Evolutionary conservation across 2,888 invertebrate genomes (phyloP), one percentile per base, ranked within the genome.

Genomic region (Oscheius myriophilus): DNA sequence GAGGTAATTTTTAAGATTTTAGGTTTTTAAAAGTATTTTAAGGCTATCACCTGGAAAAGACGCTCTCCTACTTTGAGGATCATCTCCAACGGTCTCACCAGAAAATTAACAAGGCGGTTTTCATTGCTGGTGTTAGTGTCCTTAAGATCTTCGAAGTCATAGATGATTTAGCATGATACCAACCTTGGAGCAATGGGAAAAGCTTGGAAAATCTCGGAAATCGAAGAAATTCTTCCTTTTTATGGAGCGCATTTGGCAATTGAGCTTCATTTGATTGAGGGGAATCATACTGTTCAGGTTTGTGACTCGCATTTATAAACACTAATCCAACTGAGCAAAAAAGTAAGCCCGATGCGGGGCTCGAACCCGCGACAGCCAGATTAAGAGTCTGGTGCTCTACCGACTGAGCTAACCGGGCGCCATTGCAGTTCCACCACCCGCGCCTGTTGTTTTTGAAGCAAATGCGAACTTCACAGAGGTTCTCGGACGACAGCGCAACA

Each of bases 361-460:
- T 82, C 82, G 81, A 82, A 82, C 81, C 82, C 81, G 81, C 81
- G 82, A 82, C 81, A 81, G 75, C 82, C 82, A 82, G 82, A 21
- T 49, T 49, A 82, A 82, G 82, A 82, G 82, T 82, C 81, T 82
- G 82, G 82, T 82, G 82, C 82, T 82, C 82, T 82, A 82, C 82
- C 81, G 81, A 82, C 82, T 82, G 82, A 82, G 82, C 81, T 82
- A 82, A 82, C 82, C 81, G 80, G 79, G 76, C 80, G 49, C 12
- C 45, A 12, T 43, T 43, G 12, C 12, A 52, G n/a, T 18, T 18
- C 14, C 9, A 52, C 9, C 9, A 52, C 18, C 12, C n/a, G 52
- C n/a, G 9, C n/a, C 12, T 43, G 45, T 14, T 16, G 12, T 43
- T 16, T 54, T 54, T 26, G 18, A 21, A 3, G 21, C n/a, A 21